A percentile compares a stretch with the other conserved stretches of the same genome.
These are phyloP conservation scores for Cricetomys ansorgei DNA, from an alignment of 2,113 vertebrate species.

Conservation along the genomic window DNA sequence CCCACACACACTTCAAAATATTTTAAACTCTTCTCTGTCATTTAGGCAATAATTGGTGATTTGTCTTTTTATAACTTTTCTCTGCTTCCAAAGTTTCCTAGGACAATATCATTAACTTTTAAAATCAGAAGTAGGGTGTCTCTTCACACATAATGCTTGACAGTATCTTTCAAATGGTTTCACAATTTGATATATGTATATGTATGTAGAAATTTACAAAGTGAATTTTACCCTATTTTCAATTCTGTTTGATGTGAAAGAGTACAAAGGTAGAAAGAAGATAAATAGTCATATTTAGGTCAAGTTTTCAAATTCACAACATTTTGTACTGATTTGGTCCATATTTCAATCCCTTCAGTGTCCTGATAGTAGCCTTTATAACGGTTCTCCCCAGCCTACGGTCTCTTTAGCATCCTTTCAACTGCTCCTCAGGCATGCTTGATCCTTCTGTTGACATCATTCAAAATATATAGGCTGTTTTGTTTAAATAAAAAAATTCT, in stretches of 20 bases:
- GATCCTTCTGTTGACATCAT: background rate
- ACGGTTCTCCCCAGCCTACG: background rate
- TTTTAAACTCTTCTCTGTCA: background rate
- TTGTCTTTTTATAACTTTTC: background rate
- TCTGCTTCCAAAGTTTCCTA: conserved; percentile 1
- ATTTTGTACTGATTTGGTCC: background rate
- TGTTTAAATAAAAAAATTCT: background rate
- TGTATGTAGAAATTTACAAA: background rate
- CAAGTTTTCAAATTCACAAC: background rate
- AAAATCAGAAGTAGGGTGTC: background rate
- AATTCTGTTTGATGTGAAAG: background rate
- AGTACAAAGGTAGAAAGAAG: background rate
- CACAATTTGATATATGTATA: background rate
- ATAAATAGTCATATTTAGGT: background rate
- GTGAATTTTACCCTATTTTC: background rate
- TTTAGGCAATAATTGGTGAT: background rate
- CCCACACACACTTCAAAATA: background rate
- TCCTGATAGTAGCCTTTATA: background rate
- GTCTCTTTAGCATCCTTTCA: background rate
- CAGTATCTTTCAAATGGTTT: background rate
- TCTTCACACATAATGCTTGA: background rate
- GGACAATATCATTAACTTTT: background rate
- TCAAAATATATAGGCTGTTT: background rate
- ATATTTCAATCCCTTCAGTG: background rate
- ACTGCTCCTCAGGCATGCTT: background rate